phyloP scores from a whole-genome alignment of 1,140 invertebrate genomes.

The Pantala flavescens region DNA sequence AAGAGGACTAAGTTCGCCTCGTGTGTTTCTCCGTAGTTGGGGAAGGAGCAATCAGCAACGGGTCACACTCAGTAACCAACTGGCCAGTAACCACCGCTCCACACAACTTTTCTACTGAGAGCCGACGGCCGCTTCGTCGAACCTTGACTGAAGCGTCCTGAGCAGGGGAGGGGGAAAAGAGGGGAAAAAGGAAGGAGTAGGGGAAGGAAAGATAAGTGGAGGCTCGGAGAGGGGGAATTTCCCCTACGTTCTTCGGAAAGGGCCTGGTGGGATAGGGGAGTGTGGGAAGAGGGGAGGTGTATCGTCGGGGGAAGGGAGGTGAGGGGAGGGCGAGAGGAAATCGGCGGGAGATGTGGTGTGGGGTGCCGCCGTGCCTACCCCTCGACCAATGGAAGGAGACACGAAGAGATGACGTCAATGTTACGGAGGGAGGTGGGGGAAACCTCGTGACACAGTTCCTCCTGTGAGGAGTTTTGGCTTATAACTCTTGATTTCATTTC shows the following conservation, averaged over 20 bases:
- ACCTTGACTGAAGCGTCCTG: neutral
- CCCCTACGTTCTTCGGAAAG: neutral
- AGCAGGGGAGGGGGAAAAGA: neutral
- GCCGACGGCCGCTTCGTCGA: neutral
- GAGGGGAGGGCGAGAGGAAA: neutral
- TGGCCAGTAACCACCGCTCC: neutral
- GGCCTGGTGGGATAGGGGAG: neutral
- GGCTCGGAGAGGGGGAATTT: neutral
- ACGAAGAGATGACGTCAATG: neutral
- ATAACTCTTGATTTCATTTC: conserved; percentile 4
- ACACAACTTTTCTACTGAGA: neutral
- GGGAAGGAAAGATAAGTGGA: neutral
- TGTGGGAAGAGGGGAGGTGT: neutral
- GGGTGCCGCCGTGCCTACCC: neutral
- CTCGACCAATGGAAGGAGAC: neutral
- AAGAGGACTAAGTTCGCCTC: neutral
- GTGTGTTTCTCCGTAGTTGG: neutral
- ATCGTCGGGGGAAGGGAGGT: neutral
- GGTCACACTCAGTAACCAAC: neutral
- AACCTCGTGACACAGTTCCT: conserved; percentile 7
- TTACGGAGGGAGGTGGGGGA: neutral
- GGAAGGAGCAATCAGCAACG: neutral
- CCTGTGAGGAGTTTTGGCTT: neutral
- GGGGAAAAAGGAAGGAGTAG: neutral
- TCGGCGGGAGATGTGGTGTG: neutral